Conservation (phyloP, 2,797 vertebrate genomes). For the Coilia nasus region DNA sequence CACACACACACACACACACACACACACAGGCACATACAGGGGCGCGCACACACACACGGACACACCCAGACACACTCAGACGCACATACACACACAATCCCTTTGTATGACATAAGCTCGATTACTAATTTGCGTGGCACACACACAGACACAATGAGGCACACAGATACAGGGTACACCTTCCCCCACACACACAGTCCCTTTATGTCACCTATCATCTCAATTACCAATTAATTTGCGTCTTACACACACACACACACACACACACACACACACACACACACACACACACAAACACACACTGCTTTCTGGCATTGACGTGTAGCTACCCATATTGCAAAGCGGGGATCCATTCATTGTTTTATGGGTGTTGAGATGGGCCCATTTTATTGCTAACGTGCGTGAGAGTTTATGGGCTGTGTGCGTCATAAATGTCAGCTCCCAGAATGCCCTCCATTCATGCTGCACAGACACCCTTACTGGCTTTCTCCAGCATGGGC, state of each 20-base stretch:
- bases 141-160: constrained; percentile 30
- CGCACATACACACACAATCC: not conserved
- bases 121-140: not conserved
- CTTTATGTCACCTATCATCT: not conserved
- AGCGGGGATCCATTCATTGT: constrained; percentile 18
- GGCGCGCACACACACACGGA: not conserved
- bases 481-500: not conserved
- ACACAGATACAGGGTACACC: not conserved
- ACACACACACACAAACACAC: not conserved
- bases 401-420: constrained; percentile 32
- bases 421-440: constrained; percentile 40
- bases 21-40: not conserved
- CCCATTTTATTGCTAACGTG: constrained; percentile 27
- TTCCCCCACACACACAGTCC: not conserved
- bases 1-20: not conserved
- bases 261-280: not conserved
- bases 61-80: not conserved
- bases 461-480: not conserved
- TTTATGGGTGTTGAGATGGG: constrained; percentile 35
- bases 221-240: not conserved
- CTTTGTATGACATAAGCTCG: not conserved
- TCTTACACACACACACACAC: not conserved
- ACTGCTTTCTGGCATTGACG: not conserved
- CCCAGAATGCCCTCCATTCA: constrained; percentile 28
- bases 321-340: constrained; percentile 26